Percentiles rank a stretch among this genome's conserved stretches.
Conservation (phyloP, 2,797 vertebrate species). For the Chelon auratus region DNA sequence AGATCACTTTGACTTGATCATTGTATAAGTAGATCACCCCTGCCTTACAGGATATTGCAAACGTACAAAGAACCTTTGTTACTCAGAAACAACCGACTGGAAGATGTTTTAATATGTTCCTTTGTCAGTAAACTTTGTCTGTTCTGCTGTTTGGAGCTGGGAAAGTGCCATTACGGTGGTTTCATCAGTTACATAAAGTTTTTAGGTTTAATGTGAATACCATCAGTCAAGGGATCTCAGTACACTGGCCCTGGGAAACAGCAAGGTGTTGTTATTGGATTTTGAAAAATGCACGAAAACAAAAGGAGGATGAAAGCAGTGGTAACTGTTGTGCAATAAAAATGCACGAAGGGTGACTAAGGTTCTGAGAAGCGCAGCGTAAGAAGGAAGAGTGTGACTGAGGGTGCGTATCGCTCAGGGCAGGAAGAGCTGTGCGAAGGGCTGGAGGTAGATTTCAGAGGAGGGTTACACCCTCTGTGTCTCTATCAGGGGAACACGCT, state of each 20-base stretch:
- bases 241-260: conserved; percentile 6
- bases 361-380: conserved; percentile 39
- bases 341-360: conserved; percentile 35
- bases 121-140: too few species aligned
- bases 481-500: conserved; percentile 65
- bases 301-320: conserved; percentile 52
- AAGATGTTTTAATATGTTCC: too few species aligned
- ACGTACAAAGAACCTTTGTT: too few species aligned
- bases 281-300: conserved; percentile 9
- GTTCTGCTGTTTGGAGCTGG: too few species aligned
- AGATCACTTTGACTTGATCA: too few species aligned
- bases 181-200: neutral
- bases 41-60: too few species aligned
- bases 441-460: conserved; percentile 54
- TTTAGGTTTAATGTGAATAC: neutral
- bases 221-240: neutral
- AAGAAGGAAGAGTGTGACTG: conserved; percentile 19
- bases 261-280: neutral
- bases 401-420: conserved; percentile 8
- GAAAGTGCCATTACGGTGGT: too few species aligned
- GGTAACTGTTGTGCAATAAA: neutral
- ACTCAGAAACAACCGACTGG: too few species aligned
- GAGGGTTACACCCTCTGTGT: conserved; percentile 62
- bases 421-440: conserved; percentile 61
- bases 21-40: too few species aligned